Base-by-base conservation (phyloP, 2,888 invertebrate genomes). In the Oxytorus armatus region DNA sequence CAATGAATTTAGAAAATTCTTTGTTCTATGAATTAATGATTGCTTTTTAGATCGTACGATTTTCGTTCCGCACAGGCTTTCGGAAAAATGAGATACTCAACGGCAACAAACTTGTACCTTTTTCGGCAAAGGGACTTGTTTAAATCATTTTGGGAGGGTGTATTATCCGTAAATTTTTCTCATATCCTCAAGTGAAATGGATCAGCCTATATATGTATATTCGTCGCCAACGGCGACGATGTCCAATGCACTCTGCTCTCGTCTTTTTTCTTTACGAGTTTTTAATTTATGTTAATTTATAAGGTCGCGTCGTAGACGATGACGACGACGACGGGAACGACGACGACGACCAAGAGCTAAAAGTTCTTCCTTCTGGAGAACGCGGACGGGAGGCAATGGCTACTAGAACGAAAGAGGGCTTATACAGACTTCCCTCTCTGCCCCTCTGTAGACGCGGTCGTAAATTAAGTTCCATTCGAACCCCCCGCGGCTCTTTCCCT, bases 261-360 rank as follows among this genome's bases (percentile, higher is more conserved):
- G 33, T 66, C 55, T 75, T 66, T 81, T n/a, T 77, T 79, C 65
- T 65, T 74, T 57, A 44, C 72, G 49, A 72, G 65, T 59, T 81
- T 82, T 82, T 82, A 82, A 83, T 83, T 83, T 82, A 83, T 82
- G 77, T 76, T 81, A 82, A 83, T 83, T 83, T 83, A 83, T 81
- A 83, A 81, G 80, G 80, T 74, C 57, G 47, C 68, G 18, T 51
- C 55, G 57, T 66, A 33, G 63, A 72, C 16, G 49, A 39, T 44
- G 72, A 68, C 55, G 59, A 61, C 39, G 63, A 69, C 55, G 65
- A 73, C 44, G 63, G 68, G 14, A 33, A 49, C 51, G 72, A 61
- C 61, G 51, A 61, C 39, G 51, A 65, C 29, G 53, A 21, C 51
- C 42, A 33, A 59, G 72, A 63, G 57, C 61, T 47, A 57, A 83